Evolutionary conservation across 1,140 invertebrate genomes (phyloP), one percentile per base, ranked within the genome.

Genomic region (Drosophila fuyamai): DNA sequence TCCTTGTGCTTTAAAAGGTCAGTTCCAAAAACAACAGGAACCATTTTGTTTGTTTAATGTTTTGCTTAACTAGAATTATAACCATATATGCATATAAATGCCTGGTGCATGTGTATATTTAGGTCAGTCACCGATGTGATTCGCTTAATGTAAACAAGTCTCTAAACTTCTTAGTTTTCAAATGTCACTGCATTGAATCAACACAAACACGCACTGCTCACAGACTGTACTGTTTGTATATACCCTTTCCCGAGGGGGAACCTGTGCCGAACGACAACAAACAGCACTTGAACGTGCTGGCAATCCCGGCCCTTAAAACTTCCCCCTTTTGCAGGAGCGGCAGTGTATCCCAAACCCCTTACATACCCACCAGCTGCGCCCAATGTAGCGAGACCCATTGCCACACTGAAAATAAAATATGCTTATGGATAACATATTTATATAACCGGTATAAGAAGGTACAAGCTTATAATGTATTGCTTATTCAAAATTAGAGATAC

Each of bases 211-310:
- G 47, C 44, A 40, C 35, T 32, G 8, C 14, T 35, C 62, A 65
- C 35, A 29, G 44, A 48, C 18, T 53, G 38, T 35, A 41, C 43
- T 54, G 66, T 70, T 54, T 68, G 43, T n/a, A 68, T n/a, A 68
- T 68, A 44, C 62, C 62, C 38, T 46, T 44, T 68, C 32, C 41
- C 36, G 16, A 67, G 36, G 62, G 46, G 36, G 23, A 55, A 67
- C 23, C 60, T 57, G 38, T 32, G 55, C 60, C 43, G 38, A 60
- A 54, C 61, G 47, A 44, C 66, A 70, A 55, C 66, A 68, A 48
- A 43, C 66, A 72, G 36, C 68, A 72, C 68, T 72, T 72, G 68
- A 72, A 71, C 68, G 68, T 50, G 68, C 54, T 44, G 61, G 63
- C 44, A 63, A 66, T 40, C 59, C 58, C 29, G 44, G 23, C 43